A percentile compares a stretch with the other conserved stretches of the same genome.
Evolutionary conservation across 1,140 invertebrate genomes (phyloP).

Genomic region (Drosophila arizonae): DNA sequence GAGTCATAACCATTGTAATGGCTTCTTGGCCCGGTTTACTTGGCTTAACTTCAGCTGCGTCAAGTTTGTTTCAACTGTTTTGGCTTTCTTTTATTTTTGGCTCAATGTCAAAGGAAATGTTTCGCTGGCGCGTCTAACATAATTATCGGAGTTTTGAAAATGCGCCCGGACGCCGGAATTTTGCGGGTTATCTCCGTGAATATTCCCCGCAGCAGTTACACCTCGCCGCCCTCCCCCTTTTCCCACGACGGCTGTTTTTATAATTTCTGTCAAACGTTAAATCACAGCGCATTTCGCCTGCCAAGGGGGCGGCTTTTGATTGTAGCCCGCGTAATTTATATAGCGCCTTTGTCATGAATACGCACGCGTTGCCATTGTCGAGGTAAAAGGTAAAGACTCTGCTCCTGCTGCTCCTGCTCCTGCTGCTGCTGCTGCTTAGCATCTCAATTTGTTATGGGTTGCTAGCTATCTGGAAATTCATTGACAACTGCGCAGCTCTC

Average conservation of each 20-base stretch:
- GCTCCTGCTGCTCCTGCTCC: not conserved
- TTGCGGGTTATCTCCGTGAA: constrained; percentile 58
- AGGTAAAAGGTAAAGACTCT: constrained; percentile 44
- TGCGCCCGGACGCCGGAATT: constrained; percentile 60
- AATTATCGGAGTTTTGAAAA: constrained; percentile 50
- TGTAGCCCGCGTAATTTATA: constrained; percentile 69
- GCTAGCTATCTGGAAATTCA: constrained; percentile 18
- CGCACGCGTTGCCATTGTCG: constrained; percentile 19
- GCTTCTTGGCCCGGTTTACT: too few species aligned
- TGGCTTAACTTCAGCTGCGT: too few species aligned
- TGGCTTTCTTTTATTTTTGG: not conserved
- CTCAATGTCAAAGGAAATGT: constrained; percentile 45
- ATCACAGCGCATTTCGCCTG: constrained; percentile 11
- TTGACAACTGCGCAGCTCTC: constrained; percentile 38
- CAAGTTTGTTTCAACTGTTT: too few species aligned
- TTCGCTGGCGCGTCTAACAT: constrained; percentile 42
- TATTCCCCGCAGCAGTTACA: constrained; percentile 47
- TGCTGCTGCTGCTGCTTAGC: constrained; percentile 45
- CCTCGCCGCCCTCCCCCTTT: not conserved
- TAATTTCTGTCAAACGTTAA: constrained; percentile 66
- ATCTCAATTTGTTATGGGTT: constrained; percentile 66
- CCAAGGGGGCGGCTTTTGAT: constrained; percentile 28
- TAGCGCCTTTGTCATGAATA: constrained; percentile 53
- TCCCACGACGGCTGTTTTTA: constrained; percentile 33
- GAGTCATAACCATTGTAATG: too few species aligned